Conservation (phyloP, 2,888 invertebrate species). For the Torymus auratus region DNA sequence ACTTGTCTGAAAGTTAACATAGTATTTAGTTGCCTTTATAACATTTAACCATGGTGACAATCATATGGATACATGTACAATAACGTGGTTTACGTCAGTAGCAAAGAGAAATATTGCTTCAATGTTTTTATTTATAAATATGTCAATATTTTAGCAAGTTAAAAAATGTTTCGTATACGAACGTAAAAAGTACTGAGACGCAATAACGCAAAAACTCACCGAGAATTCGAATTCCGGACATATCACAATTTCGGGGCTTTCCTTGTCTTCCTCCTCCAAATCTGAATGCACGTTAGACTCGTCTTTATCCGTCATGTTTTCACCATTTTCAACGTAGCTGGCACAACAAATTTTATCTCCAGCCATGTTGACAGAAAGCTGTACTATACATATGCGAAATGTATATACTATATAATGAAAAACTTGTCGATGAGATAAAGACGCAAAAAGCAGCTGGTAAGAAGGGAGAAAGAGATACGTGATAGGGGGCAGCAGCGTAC, state of each 20-base stretch:
- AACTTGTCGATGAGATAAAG: constrained; percentile 15
- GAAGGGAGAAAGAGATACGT: background rate
- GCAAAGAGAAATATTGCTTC: background rate
- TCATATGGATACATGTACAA: too few relatives aligned
- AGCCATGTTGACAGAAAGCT: constrained; percentile 67
- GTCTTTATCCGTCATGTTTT: constrained; percentile 66
- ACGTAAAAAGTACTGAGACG: background rate
- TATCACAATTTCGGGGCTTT: constrained; percentile 63
- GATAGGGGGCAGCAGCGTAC: constrained; percentile 23
- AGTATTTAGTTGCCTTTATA: background rate
- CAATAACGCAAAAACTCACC: constrained; percentile 62
- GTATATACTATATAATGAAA: constrained; percentile 6
- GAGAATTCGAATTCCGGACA: constrained; percentile 71
- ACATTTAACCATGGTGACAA: too few relatives aligned
- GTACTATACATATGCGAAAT: constrained; percentile 10
- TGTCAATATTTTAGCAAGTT: background rate
- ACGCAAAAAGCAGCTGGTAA: background rate
- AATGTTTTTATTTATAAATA: constrained; percentile 8
- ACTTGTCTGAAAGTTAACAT: constrained; percentile 79
- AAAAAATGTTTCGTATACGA: background rate
- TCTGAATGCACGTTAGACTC: constrained; percentile 66
- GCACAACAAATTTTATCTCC: constrained; percentile 69
- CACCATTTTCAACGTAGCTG: constrained; percentile 65
- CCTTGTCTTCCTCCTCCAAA: constrained; percentile 66
- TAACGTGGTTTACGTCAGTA: background rate